These are phyloP conservation scores for Larimichthys polyactis DNA, from an alignment of 2,113 vertebrate genomes.

Conservation along the genomic window DNA sequence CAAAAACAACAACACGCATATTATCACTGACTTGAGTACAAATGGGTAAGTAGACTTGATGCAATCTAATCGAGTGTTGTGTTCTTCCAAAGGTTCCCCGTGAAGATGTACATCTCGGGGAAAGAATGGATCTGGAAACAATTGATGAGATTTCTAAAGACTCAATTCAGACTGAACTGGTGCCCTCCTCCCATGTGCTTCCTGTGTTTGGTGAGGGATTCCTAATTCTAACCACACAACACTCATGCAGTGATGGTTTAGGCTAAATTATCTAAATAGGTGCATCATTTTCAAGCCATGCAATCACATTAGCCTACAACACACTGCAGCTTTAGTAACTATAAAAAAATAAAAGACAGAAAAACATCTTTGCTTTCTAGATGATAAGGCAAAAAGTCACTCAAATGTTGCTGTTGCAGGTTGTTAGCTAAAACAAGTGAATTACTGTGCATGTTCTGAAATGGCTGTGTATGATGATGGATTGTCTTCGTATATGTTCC, in stretches of 20 bases:
- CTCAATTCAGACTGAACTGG: neutral
- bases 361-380: neutral
- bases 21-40: neutral
- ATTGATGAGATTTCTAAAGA: too few relatives aligned
- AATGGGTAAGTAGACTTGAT: neutral
- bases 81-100: conserved; percentile 36
- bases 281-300: neutral
- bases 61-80: neutral
- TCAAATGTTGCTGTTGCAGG: neutral
- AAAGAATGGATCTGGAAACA: neutral
- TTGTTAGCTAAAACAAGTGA: neutral
- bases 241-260: neutral
- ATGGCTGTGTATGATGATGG: neutral
- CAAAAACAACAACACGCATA: neutral
- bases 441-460: neutral
- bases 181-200: neutral
- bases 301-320: neutral
- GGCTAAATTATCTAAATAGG: neutral
- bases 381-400: neutral
- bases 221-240: neutral
- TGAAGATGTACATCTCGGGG: neutral
- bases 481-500: neutral
- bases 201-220: conserved; percentile 50
- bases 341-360: neutral
- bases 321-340: neutral